Conservation (phyloP, 2,113 vertebrate species). For the Salvelinus sp. region DNA sequence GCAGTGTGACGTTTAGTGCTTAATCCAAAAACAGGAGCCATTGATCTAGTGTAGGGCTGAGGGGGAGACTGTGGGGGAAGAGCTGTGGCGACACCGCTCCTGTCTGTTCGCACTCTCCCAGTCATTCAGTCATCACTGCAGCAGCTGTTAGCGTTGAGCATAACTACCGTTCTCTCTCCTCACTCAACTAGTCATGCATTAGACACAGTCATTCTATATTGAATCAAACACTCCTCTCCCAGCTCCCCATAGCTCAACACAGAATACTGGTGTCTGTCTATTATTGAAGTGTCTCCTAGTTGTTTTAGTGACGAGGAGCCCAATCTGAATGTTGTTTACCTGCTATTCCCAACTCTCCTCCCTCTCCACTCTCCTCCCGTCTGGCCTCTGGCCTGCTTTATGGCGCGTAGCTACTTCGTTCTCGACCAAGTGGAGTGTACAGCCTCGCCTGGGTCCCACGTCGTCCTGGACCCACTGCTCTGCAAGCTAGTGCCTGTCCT, state of each 20-base stretch:
- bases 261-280: not conserved
- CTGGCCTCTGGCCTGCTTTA: no score
- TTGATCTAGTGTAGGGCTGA: conserved; percentile 83
- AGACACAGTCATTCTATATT: not conserved
- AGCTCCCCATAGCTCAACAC: not conserved
- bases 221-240: not conserved
- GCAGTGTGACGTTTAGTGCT: conserved; percentile 96
- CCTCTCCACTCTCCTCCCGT: no score
- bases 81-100: conserved; percentile 28
- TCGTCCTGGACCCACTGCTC: no score
- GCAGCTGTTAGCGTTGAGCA: not conserved
- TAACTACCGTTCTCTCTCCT: not conserved
- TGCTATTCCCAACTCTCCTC: no score
- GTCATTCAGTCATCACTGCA: conserved; percentile 37
- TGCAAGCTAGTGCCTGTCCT: no score
- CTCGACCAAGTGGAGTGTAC: no score
- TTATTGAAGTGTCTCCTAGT: not conserved
- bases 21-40: conserved; percentile 94
- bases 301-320: not conserved
- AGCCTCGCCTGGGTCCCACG: no score
- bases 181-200: not conserved
- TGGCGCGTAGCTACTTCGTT: no score
- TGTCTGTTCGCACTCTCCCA: no score
- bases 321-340: not conserved
- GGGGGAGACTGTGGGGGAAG: not conserved